phyloP scores from a whole-genome alignment of 2,797 vertebrate genomes.

The Bucorvus abyssinicus region DNA sequence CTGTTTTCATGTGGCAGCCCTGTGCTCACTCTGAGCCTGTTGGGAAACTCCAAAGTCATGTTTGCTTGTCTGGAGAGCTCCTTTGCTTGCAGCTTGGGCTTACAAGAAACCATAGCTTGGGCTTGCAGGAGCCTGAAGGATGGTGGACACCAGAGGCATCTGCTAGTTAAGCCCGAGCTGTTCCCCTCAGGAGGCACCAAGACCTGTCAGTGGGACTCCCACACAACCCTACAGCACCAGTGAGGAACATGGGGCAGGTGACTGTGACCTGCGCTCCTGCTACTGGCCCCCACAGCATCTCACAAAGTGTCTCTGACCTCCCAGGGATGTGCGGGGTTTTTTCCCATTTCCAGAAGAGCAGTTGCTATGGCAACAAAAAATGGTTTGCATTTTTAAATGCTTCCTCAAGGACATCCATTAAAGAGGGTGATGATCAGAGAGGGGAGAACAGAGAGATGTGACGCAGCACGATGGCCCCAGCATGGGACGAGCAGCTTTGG shows the following conservation, averaged over 20 bases:
- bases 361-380: not conserved
- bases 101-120: accelerated
- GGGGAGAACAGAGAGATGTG: not conserved
- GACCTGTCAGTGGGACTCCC: not conserved
- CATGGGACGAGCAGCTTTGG: not conserved
- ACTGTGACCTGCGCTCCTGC: not conserved
- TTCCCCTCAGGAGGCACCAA: not conserved
- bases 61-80: not conserved
- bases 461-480: not conserved
- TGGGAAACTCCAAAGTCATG: not conserved
- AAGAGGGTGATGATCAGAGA: not conserved
- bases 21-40: not conserved
- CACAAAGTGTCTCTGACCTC: not conserved
- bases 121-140: not conserved
- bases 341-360: not conserved
- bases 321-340: accelerated
- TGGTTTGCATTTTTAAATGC: not conserved
- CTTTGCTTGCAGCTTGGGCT: not conserved
- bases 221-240: not conserved
- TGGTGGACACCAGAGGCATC: not conserved
- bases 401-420: not conserved
- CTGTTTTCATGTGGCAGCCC: not conserved
- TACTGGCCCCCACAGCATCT: not conserved
- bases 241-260: not conserved
- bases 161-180: not conserved